Conservation (phyloP, 2,888 invertebrate genomes). For the Trichacis sp. region DNA sequence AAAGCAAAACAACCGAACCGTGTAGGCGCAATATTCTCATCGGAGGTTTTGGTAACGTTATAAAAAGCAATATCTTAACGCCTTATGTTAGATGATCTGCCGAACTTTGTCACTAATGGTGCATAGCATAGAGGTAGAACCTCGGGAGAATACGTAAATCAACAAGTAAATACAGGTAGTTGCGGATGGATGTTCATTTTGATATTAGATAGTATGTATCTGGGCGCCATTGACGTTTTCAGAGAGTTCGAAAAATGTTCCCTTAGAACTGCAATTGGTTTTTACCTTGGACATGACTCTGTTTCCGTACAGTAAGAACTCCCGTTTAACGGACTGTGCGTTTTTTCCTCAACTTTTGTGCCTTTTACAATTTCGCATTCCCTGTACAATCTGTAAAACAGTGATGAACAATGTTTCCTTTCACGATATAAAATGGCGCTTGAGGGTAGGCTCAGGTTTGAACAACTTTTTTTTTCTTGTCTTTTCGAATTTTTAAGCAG, state of each 20-base stretch:
- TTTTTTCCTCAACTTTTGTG: constrained; percentile 60
- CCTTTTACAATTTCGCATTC: too few relatives aligned
- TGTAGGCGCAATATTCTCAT: constrained; percentile 66
- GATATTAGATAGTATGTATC: constrained; percentile 72
- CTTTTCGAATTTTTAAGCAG: constrained; percentile 48
- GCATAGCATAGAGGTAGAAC: constrained; percentile 56
- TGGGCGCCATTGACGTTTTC: constrained; percentile 72
- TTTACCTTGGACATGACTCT: constrained; percentile 50
- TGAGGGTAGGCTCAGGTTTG: constrained; percentile 29
- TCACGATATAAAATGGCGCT: constrained; percentile 49
- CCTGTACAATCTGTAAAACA: constrained; percentile 56
- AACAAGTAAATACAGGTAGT: constrained; percentile 62
- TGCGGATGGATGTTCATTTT: constrained; percentile 65
- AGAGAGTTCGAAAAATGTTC: constrained; percentile 66
- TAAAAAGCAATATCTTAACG: constrained; percentile 67
- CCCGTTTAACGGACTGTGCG: too few relatives aligned
- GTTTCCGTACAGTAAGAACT: constrained; percentile 34
- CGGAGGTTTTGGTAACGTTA: constrained; percentile 61
- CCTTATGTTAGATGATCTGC: constrained; percentile 65
- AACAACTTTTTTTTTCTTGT: constrained; percentile 43
- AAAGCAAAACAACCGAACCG: constrained; percentile 47
- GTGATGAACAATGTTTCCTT: constrained; percentile 61
- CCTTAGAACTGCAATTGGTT: constrained; percentile 59
- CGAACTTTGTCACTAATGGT: constrained; percentile 58
- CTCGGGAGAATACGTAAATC: constrained; percentile 59